Percentiles rank a stretch among this genome's conserved stretches.
Evolutionary conservation across 2,113 vertebrate species (phyloP).

Genomic region (Pelvicachromis taeniatus): DNA sequence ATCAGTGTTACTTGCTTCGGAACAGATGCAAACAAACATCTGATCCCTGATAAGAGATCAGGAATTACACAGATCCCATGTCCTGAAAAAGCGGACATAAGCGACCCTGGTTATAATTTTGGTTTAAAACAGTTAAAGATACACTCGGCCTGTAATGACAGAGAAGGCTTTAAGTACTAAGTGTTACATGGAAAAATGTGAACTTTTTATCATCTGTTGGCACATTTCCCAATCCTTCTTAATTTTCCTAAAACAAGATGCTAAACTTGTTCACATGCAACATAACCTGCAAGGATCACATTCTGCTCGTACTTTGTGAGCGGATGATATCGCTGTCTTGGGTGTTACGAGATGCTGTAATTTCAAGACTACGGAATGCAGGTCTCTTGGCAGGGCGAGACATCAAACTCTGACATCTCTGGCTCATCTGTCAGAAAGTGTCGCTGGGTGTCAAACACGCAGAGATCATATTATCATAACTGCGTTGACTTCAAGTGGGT

Average conservation of each 20-base stretch:
- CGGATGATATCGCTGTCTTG: not conserved
- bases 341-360: conserved; percentile 11
- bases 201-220: not conserved
- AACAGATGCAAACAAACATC: not conserved
- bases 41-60: not conserved
- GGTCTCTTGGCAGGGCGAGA: not conserved
- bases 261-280: not conserved
- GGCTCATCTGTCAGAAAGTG: conserved; percentile 33
- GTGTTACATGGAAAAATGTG: not conserved
- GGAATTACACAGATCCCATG: not conserved
- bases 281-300: not conserved
- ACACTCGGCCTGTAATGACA: not conserved
- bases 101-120: not conserved
- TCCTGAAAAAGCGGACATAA: not conserved
- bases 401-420: conserved; percentile 23
- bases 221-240: not conserved
- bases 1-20: not conserved
- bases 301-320: not conserved
- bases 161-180: not conserved
- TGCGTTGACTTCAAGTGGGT: conserved; percentile 20
- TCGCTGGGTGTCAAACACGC: conserved; percentile 21
- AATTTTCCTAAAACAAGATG: not conserved
- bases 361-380: conserved; percentile 18
- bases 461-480: conserved; percentile 41
- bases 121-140: not conserved